A percentile compares a stretch with the other conserved stretches of the same genome.
phyloP scores from a whole-genome alignment of 2,113 vertebrate species.

The Typhlomys cinereus region DNA sequence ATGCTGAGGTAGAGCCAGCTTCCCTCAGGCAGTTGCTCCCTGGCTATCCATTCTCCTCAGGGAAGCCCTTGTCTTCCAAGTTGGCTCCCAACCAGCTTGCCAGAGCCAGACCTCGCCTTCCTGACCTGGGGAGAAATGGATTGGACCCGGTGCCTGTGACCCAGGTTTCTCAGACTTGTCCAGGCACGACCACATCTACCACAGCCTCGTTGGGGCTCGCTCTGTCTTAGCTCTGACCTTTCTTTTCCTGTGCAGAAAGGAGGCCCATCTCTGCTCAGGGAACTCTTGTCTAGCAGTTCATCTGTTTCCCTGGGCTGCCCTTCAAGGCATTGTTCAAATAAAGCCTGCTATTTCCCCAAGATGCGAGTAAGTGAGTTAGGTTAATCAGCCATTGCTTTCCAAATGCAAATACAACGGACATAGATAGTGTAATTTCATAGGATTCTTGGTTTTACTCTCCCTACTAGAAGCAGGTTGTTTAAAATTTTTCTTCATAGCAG shows the following conservation, averaged over 20 bases:
- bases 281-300: neutral
- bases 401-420: neutral
- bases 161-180: neutral
- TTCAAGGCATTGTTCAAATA: slow-evolving; percentile 10
- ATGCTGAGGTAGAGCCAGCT: neutral
- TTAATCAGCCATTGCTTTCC: neutral
- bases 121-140: neutral
- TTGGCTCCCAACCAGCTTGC: neutral
- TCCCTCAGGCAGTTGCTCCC: neutral
- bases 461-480: neutral
- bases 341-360: neutral
- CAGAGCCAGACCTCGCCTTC: neutral
- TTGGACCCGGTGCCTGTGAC: neutral
- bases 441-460: neutral
- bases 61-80: neutral
- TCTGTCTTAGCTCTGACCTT: neutral
- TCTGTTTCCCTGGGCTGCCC: neutral
- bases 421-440: neutral
- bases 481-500: neutral
- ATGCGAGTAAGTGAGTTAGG: neutral
- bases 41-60: neutral
- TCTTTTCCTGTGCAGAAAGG: neutral
- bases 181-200: rapidly evolving
- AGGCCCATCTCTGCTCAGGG: neutral
- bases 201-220: neutral